phyloP scores from a whole-genome alignment of 2,797 vertebrate species.

The Sebastes wilsoni region DNA sequence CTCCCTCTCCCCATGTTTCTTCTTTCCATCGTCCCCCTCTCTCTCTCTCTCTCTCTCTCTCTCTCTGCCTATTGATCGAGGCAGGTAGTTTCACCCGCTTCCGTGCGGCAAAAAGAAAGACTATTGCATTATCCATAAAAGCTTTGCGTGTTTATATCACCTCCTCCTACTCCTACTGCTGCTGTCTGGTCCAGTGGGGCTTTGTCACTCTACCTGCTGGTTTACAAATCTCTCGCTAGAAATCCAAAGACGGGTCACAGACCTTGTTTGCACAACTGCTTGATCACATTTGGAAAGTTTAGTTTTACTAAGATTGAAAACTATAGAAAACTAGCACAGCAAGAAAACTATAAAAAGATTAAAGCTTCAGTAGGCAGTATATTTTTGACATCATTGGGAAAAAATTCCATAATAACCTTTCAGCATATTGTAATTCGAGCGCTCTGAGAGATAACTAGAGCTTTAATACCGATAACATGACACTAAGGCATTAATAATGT shows the following conservation, averaged over 20 bases:
- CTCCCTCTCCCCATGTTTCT: conserved; percentile 25
- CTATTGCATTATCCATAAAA: conserved; percentile 56
- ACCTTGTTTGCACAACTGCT: conserved; percentile 1
- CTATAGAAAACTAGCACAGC: not conserved
- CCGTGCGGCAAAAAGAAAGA: conserved; percentile 39
- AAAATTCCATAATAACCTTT: too few species aligned
- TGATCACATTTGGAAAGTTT: not conserved
- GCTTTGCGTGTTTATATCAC: conserved; percentile 27
- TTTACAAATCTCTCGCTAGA: not conserved
- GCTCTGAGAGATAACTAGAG: too few species aligned
- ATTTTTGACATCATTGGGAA: too few species aligned
- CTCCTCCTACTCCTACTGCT: not conserved
- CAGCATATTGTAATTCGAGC: too few species aligned
- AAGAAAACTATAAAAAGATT: not conserved
- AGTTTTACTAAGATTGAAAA: not conserved
- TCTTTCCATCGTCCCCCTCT: conserved; percentile 13
- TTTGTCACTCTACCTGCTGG: conserved; percentile 1
- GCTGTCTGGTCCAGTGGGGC: not conserved
- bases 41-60: not conserved
- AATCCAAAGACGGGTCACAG: not conserved
- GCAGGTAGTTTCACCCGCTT: conserved; percentile 31
- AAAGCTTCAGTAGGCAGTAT: too few species aligned
- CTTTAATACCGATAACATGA: not conserved
- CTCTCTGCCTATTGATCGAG: conserved; percentile 45
- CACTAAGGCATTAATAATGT: not conserved